Conservation (phyloP, 2,797 vertebrate genomes). For the Propithecus deckenii region DNA sequence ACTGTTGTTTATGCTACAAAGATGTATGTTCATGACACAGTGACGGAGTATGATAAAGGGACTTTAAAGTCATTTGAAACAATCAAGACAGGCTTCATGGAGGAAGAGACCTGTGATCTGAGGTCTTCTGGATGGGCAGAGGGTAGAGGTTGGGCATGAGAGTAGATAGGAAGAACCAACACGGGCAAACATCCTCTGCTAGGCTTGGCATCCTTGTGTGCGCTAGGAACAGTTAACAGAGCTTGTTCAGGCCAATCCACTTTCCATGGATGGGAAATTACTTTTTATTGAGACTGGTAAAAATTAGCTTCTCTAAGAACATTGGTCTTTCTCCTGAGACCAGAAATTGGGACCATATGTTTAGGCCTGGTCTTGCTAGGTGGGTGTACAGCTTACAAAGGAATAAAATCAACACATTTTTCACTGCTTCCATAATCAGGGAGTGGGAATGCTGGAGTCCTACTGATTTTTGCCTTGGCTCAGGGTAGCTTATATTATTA, state of each 20-base stretch:
- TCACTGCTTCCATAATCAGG: slow-evolving; percentile 59
- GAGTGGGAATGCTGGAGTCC: slow-evolving; percentile 34
- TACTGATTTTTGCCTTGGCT: slow-evolving; percentile 34
- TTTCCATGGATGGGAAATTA: slow-evolving; percentile 19
- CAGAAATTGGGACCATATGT: slow-evolving; percentile 62
- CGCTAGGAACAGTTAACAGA: background rate
- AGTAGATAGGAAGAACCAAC: background rate
- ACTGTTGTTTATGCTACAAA: background rate
- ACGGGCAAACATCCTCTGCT: background rate
- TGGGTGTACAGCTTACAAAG: slow-evolving; percentile 54
- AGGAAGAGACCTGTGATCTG: background rate
- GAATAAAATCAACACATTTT: slow-evolving; percentile 71
- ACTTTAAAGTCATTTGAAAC: background rate
- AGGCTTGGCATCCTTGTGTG: background rate
- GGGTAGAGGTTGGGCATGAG: background rate
- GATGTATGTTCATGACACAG: background rate
- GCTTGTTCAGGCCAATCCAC: background rate
- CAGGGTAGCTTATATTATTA: slow-evolving; percentile 5
- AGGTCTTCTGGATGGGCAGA: background rate
- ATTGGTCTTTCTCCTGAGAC: slow-evolving; percentile 14
- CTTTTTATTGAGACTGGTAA: slow-evolving; percentile 58
- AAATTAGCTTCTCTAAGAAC: slow-evolving; percentile 54
- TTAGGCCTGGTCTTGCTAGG: slow-evolving; percentile 47
- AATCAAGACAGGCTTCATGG: background rate
- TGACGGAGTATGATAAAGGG: background rate